A percentile compares a stretch with the other conserved stretches of the same genome.
phyloP scores from a whole-genome alignment of 2,888 invertebrate genomes.

The Caenorhabditis sp. region DNA sequence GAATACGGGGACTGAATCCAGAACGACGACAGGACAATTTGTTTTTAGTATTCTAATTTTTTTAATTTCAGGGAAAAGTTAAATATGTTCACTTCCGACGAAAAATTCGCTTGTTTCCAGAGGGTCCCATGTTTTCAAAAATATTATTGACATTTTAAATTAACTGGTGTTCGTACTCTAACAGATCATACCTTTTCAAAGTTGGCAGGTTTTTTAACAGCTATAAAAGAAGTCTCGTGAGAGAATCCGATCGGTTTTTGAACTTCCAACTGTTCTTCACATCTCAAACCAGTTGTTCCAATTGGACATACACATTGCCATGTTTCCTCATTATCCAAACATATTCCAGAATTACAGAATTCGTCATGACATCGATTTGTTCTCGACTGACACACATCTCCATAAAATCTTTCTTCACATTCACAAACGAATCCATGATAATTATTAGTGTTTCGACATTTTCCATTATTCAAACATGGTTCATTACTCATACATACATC shows the following conservation, averaged over 20 bases:
- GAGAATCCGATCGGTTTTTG: constrained; percentile 33
- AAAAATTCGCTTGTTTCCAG: too few species aligned
- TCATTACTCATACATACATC: constrained; percentile 30
- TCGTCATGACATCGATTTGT: constrained; percentile 42
- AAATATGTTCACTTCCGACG: too few species aligned
- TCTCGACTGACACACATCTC: constrained; percentile 58
- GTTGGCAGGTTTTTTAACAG: constrained; percentile 23
- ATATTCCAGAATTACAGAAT: constrained; percentile 53
- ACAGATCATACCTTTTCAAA: constrained; percentile 38
- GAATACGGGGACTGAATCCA: too few species aligned
- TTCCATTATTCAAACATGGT: constrained; percentile 53
- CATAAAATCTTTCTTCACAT: constrained; percentile 49
- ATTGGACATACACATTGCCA: constrained; percentile 62
- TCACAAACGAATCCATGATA: constrained; percentile 57
- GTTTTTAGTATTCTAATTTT: neutral
- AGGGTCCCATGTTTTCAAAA: too few species aligned
- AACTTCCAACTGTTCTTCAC: constrained; percentile 19
- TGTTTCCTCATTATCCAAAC: constrained; percentile 53
- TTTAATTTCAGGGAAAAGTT: too few species aligned
- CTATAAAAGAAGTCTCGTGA: constrained; percentile 32
- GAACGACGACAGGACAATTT: too few species aligned
- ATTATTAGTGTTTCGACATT: constrained; percentile 52
- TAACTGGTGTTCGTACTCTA: too few species aligned
- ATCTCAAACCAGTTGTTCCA: constrained; percentile 34
- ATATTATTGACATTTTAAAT: too few species aligned